Evolutionary conservation across 2,797 vertebrate genomes (phyloP), one percentile per base, ranked within the genome.

Genomic region (Gorsachius magnificus): DNA sequence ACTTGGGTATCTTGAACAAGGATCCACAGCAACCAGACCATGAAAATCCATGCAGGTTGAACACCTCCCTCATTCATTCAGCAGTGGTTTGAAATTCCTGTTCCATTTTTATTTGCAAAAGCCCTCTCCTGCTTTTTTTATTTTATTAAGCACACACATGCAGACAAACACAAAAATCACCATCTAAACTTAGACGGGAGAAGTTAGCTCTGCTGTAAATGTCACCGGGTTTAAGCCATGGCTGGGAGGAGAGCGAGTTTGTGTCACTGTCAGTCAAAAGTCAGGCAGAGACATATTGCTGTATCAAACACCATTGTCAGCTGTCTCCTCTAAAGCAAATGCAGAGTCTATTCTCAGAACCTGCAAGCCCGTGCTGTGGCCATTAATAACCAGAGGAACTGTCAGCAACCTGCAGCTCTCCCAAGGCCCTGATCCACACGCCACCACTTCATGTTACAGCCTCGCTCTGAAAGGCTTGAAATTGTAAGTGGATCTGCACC

Each of bases 251-350:
- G 46, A 75, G 51, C 3, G 0, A 61, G 36, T 93, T 81, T 95
- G 82, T 97, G 97, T 94, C 65, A 45, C 95, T 95, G 97, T 96
- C 97, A 96, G 11, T 97, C 96, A 98, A 91, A 93, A 86, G 81
- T 88, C 94, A 93, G 64, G 87, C 71, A 57, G 83, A 93, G 83
- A 84, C 35, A 66, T 60, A 92, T 61, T 89, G 80, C 76, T 92
- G 83, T 83, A 94, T 66, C 86, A 70, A 91, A 94, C 95, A 87
- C 80, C 93, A 94, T 63, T 90, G 92, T 77, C 97, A 98, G 97
- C 98, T 98, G 97, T 97, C 95, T 88, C 56, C 85, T 83, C 87
- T 78, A 94, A 65, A 94, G 90, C 96, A 96, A 97, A 92, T 26
- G 3, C 57, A 36, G 92, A 46, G 61, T 75, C 94, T 97, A 80